These are phyloP conservation scores for Theristicus caerulescens DNA, from an alignment of 2,113 vertebrate species.

Conservation along the genomic window DNA sequence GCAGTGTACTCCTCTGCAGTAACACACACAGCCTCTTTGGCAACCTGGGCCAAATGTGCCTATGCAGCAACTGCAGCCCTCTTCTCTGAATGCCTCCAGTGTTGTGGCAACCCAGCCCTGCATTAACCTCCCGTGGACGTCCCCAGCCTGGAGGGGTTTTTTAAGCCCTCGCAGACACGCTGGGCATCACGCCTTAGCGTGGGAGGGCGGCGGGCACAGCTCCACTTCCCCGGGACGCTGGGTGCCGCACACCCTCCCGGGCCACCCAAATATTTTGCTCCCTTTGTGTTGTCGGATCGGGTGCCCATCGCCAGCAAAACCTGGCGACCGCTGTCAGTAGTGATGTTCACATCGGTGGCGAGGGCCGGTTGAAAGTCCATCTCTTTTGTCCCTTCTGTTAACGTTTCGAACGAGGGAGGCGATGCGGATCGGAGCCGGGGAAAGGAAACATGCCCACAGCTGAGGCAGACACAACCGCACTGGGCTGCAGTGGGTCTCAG, in stretches of 20 bases:
- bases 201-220: accelerated
- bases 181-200: not conserved
- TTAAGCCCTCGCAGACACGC: not conserved
- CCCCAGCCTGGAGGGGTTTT: not conserved
- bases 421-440: not conserved
- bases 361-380: not conserved
- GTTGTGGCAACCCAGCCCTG: slow-evolving; percentile 45
- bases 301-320: not conserved
- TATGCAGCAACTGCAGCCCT: slow-evolving; percentile 71
- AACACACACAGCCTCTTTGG: slow-evolving; percentile 76
- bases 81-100: slow-evolving; percentile 68
- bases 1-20: slow-evolving; percentile 80
- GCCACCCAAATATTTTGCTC: not conserved
- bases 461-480: not conserved
- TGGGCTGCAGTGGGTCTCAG: not conserved
- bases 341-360: not conserved
- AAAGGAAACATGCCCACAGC: not conserved
- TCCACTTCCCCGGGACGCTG: not conserved
- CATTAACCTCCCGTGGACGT: slow-evolving; percentile 43
- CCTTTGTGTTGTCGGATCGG: not conserved
- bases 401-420: not conserved
- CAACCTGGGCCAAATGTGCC: slow-evolving; percentile 78
- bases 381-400: slow-evolving; percentile 10
- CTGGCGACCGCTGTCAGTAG: not conserved
- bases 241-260: accelerated